These are phyloP conservation scores for Meriones unguiculatus DNA, from an alignment of 2,113 vertebrate species.

Conservation along the genomic window DNA sequence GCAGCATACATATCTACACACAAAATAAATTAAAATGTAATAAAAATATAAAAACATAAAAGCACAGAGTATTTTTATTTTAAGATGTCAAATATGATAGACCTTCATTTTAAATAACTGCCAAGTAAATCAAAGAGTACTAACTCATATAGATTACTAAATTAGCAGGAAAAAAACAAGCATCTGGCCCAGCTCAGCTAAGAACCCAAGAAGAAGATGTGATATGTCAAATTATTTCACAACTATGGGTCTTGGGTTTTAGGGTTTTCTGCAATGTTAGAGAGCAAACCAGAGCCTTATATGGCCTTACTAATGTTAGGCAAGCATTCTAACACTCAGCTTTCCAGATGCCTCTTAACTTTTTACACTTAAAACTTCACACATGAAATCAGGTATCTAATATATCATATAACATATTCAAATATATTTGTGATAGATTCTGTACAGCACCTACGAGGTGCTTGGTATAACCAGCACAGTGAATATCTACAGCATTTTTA, in stretches of 20 bases:
- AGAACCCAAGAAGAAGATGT: background rate
- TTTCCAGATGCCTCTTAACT: background rate
- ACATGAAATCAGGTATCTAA: slow-evolving; percentile 28
- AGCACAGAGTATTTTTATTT: background rate
- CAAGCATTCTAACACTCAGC: background rate
- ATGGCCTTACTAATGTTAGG: background rate
- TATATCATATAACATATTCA: background rate
- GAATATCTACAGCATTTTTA: background rate
- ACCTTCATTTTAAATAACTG: slow-evolving; percentile 33
- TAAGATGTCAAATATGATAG: background rate
- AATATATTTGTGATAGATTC: background rate
- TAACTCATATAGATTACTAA: background rate
- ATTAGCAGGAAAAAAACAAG: background rate
- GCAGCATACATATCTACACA: background rate
- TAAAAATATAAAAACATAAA: background rate
- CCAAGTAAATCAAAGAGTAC: slow-evolving; percentile 2
- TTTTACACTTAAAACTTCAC: background rate
- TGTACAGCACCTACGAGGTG: background rate
- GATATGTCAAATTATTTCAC: background rate
- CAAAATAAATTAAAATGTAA: background rate
- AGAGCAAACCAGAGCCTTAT: background rate
- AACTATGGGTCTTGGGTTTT: background rate
- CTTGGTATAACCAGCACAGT: background rate
- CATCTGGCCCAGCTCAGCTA: background rate
- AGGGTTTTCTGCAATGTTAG: background rate